Evolutionary conservation across 2,888 invertebrate genomes (phyloP).

Genomic region (Dynastes hyllus): DNA sequence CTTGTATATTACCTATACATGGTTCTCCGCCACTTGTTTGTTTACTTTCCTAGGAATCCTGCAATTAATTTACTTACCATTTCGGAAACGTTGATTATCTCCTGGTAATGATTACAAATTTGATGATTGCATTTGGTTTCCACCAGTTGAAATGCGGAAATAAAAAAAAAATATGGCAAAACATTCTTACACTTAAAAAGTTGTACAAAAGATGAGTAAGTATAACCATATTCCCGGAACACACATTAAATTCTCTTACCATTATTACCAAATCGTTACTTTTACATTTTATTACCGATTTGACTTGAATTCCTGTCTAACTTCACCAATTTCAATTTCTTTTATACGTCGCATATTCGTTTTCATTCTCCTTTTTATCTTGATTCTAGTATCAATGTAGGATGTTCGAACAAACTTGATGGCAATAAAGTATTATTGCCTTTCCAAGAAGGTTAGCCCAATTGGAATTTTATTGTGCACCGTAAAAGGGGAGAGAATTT

Average conservation of each 20-base stretch:
- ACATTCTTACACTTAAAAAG: too few species aligned
- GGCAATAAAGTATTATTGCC: constrained; percentile 44
- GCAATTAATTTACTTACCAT: too few species aligned
- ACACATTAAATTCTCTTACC: neutral
- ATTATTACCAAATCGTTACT: neutral
- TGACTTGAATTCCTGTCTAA: neutral
- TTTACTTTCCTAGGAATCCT: too few species aligned
- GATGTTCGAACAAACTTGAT: constrained; percentile 39
- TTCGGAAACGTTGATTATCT: too few species aligned
- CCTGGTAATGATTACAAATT: too few species aligned
- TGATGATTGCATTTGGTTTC: too few species aligned
- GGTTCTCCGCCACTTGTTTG: too few species aligned
- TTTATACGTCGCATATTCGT: constrained; percentile 16
- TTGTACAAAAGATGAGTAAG: too few species aligned
- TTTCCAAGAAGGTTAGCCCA: constrained; percentile 30
- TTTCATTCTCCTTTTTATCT: constrained; percentile 26
- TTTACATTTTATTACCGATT: constrained; percentile 7
- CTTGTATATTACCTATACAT: too few species aligned
- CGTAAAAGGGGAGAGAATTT: constrained; percentile 31
- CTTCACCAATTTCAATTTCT: constrained; percentile 1
- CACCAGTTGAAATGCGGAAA: too few species aligned
- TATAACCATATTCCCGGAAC: too few species aligned
- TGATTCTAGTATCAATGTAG: constrained; percentile 43
- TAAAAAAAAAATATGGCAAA: too few species aligned
- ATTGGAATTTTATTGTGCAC: constrained; percentile 40